Evolutionary conservation across 2,888 invertebrate species (phyloP).

Genomic region (Colletes collaris): DNA sequence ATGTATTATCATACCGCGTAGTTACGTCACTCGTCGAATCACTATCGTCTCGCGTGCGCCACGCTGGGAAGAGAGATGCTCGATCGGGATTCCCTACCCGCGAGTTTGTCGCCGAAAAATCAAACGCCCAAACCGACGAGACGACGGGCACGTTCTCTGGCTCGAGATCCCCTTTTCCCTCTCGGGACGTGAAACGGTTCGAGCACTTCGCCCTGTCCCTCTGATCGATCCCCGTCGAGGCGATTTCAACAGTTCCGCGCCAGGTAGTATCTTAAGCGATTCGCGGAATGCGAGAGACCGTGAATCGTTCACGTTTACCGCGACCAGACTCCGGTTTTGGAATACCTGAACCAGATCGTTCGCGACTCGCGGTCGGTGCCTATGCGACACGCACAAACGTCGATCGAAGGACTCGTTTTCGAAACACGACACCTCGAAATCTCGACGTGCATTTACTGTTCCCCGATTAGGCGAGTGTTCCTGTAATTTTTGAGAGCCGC

Average conservation of each 20-base stretch:
- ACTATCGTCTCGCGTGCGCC: not conserved
- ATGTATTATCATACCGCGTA: slow-evolving; percentile 66
- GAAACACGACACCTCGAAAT: slow-evolving; percentile 11
- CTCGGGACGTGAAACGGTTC: not conserved
- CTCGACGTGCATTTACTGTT: slow-evolving; percentile 2
- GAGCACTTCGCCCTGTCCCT: no score
- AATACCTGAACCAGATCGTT: slow-evolving; percentile 37
- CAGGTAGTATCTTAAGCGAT: slow-evolving; percentile 1
- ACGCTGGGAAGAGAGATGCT: not conserved
- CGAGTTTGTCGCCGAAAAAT: no score
- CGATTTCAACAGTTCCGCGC: not conserved
- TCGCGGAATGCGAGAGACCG: slow-evolving; percentile 7
- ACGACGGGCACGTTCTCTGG: not conserved
- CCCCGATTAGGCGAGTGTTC: not conserved
- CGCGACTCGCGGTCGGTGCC: slow-evolving; percentile 2
- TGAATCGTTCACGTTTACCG: slow-evolving; percentile 2
- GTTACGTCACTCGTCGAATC: slow-evolving; percentile 58
- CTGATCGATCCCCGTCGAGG: not conserved
- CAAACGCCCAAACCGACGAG: not conserved
- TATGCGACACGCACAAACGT: slow-evolving; percentile 3
- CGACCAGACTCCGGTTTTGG: not conserved
- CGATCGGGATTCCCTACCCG: not conserved
- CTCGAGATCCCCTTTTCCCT: not conserved
- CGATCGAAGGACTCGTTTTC: slow-evolving; percentile 4
- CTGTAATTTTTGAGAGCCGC: slow-evolving; percentile 23